A percentile compares a stretch with the other conserved stretches of the same genome.
phyloP scores from a whole-genome alignment of 1,140 invertebrate genomes.

The Maniola jurtina region DNA sequence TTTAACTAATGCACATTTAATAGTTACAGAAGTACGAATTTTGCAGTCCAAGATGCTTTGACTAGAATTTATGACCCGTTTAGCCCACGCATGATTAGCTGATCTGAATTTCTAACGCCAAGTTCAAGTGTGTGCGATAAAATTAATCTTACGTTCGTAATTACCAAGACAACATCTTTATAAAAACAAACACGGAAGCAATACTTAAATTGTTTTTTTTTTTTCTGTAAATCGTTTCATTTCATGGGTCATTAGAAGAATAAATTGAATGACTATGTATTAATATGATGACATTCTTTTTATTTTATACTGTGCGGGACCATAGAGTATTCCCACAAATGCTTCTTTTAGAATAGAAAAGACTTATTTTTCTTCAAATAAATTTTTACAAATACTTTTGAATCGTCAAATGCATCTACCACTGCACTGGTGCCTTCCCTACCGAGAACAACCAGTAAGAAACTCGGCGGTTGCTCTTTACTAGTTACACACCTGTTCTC shows the following conservation, averaged over 20 bases:
- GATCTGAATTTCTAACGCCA: constrained; percentile 13
- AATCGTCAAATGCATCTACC: no score
- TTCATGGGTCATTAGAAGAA: not conserved
- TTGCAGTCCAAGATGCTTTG: constrained; percentile 4
- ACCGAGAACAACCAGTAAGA: no score
- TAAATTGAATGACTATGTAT: not conserved
- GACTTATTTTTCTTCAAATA: no score
- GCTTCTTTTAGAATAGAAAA: no score
- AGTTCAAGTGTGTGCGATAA: constrained; percentile 20
- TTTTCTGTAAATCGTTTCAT: not conserved
- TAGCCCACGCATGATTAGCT: constrained; percentile 17
- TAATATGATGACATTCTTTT: no score
- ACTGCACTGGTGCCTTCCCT: no score
- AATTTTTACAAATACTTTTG: no score
- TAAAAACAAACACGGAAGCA: constrained; percentile 1
- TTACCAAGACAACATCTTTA: not conserved
- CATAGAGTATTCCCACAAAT: no score
- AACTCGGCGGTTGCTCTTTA: no score
- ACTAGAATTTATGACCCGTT: constrained; percentile 23
- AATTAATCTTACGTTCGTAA: not conserved
- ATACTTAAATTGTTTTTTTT: not conserved
- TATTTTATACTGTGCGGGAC: no score
- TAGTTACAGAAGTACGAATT: constrained; percentile 9
- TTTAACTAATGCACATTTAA: constrained; percentile 6
- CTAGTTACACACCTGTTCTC: no score